Conservation (phyloP, 2,113 vertebrate species). For the Cyprinodon brontotheroides region DNA sequence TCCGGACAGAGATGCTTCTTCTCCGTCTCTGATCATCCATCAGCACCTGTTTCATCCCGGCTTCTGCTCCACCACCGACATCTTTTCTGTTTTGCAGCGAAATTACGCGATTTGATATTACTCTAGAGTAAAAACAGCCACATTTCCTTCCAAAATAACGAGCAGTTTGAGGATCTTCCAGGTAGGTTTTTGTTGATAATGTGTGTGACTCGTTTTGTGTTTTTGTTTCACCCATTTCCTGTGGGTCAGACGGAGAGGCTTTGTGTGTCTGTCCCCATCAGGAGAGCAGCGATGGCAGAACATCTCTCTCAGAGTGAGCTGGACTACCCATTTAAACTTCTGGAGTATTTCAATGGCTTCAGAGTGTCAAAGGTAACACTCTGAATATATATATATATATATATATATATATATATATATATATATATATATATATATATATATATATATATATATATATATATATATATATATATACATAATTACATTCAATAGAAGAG, state of each 20-base stretch:
- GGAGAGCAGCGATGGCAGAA: conserved; percentile 68
- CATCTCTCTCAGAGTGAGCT: conserved; percentile 80
- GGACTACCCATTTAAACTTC: conserved; percentile 80
- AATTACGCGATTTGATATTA: not conserved
- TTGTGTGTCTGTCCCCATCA: conserved; percentile 1
- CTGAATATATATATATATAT: too few relatives aligned
- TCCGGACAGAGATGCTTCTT: not conserved
- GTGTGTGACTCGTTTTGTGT: not conserved
- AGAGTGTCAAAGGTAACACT: conserved; percentile 76
- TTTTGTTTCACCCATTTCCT: not conserved
- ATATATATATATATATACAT: too few relatives aligned
- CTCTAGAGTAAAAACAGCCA: not conserved
- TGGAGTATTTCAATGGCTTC: conserved; percentile 82
- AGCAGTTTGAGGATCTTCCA: not conserved
- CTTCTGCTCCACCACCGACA: too few relatives aligned
- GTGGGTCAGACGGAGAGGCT: not conserved
- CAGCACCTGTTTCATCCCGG: not conserved
- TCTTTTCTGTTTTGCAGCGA: not conserved
- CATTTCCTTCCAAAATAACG: not conserved
- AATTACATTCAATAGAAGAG: too few relatives aligned
- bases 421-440: too few relatives aligned
- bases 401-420: too few relatives aligned
- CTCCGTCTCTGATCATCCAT: not conserved
- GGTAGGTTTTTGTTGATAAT: not conserved
- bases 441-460: too few relatives aligned